Evolutionary conservation across 1,140 invertebrate species (phyloP).

Genomic region (Drosophila ohnishii): DNA sequence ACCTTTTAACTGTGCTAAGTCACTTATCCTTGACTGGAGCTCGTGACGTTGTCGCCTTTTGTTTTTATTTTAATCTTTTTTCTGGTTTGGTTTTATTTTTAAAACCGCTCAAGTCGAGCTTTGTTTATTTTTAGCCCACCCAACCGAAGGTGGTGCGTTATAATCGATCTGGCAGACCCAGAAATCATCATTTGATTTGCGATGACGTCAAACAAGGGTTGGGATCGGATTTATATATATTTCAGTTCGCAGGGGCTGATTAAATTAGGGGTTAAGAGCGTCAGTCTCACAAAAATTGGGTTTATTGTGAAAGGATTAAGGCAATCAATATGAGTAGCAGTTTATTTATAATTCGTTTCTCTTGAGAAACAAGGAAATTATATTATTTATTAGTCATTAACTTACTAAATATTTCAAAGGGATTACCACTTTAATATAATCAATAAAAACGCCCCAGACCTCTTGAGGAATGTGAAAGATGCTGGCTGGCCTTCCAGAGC

Average conservation of each 20-base stretch:
- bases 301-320: conserved; percentile 19
- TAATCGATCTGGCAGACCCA: conserved; percentile 25
- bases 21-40: conserved; percentile 38
- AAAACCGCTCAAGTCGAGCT: conserved; percentile 11
- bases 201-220: conserved; percentile 36
- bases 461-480: conserved; percentile 24
- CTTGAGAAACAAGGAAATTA: not conserved
- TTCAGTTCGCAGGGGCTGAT: conserved; percentile 6
- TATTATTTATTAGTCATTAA: not conserved
- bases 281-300: conserved; percentile 20
- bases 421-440: not conserved
- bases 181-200: conserved; percentile 19
- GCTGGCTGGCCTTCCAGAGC: not conserved
- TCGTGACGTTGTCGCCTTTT: conserved; percentile 19
- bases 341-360: conserved; percentile 9
- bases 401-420: not conserved
- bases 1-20: conserved; percentile 14
- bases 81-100: conserved; percentile 26
- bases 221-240: conserved; percentile 20
- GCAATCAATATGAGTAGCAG: conserved; percentile 9
- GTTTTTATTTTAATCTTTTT: conserved; percentile 9
- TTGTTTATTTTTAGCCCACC: conserved; percentile 20
- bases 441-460: not conserved
- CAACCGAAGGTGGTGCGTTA: conserved; percentile 15
- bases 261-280: conserved; percentile 22